Base-by-base conservation (phyloP, 2,113 vertebrate genomes). In the Podarcis muralis region DNA sequence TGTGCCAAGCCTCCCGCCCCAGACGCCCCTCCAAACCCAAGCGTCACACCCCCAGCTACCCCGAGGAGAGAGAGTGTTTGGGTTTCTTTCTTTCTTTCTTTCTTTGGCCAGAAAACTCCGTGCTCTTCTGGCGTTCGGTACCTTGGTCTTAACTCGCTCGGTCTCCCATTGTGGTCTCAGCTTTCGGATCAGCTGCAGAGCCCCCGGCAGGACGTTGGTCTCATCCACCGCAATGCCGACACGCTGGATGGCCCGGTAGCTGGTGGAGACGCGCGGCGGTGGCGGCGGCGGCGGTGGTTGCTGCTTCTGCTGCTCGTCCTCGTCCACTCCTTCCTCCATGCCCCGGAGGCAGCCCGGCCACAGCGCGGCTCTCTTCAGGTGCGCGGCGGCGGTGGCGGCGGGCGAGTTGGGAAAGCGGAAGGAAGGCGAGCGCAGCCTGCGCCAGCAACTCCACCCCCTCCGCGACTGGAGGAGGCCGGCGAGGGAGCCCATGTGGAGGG, bases 151-250 rank as follows among this genome's bases (percentile, higher is more conserved):
- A 93, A 99, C 97, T 37, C 85, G 94, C 88, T 93, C 94, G 30
- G 93, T 69, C 68, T 98, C 97, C 99, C 99, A 99, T 59, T 93
- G 92, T 59, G 99, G 99, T 94, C 98, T 97, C 87, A 99, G 98
- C 94, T 98, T 97, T 90, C 96, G 97, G 43, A 99, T 97, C 77
- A 99, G 97, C 94, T 96, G 95, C 96, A 99, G 95, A 53, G 98
- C 98, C 0, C 98, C 98, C 12, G 98, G 98, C 62, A 96, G 95
- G 82, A 99, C 98, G 75, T 98, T 95, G 84, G 97, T 96, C 48
- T 98, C 98, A 37, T 99, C 98, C 94, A 99, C 98, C 25, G 97
- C 97, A 85, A 98, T 93, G n/a, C 94, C 94, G n/a, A 98, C 96
- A 93, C 96, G 97, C 4, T 92, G 96, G 48, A 99, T 98, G 1